Evolutionary conservation across 2,888 invertebrate species (phyloP), one percentile per base, ranked within the genome.

Genomic region (Diloba caeruleocephala): DNA sequence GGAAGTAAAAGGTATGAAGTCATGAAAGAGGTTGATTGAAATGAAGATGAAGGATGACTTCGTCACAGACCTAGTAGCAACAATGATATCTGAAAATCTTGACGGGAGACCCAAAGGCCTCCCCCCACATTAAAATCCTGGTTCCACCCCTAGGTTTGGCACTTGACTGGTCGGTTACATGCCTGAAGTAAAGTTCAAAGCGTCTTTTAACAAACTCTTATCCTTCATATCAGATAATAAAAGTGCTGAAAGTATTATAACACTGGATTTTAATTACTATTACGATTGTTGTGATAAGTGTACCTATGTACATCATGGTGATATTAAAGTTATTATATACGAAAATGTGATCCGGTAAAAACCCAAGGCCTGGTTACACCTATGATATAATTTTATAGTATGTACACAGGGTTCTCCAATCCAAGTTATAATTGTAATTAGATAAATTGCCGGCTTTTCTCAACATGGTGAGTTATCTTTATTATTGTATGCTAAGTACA

Each of bases 371-470:
- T 14, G 14, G 6, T 28, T 6, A 4, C 21, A 34, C 31, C 19
- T 36, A 13, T 21, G 31, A 36, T 36, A 51, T 29, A 5, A 50
- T 33, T 54, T 32, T 25, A 60, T 26, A 26, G 8, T 10, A 29
- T 3, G 17, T 32, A 6, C 21, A 26, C 33, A 15, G 17, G 31
- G 33, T 44, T 58, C 37, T 15, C 17, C 44, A 48, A 63, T 58
- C 42, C 48, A 32, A 25, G 41, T 49, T 36, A 44, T 51, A 48
- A 42, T 21, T 17, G 36, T 15, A 36, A 59, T 58, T 29, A 44
- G 32, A 26, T 10, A 48, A 42, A 67, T 52, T 34, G 21, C 14
- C 2, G 28, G 55, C 13, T 67, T 50, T 66, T 44, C 39, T 25
- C 17, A 25, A 15, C 31, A 7, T 41, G 23, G 25, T 12, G 10